Conservation (phyloP, 1,140 invertebrate species). For the Dufourea novaeangliae region DNA sequence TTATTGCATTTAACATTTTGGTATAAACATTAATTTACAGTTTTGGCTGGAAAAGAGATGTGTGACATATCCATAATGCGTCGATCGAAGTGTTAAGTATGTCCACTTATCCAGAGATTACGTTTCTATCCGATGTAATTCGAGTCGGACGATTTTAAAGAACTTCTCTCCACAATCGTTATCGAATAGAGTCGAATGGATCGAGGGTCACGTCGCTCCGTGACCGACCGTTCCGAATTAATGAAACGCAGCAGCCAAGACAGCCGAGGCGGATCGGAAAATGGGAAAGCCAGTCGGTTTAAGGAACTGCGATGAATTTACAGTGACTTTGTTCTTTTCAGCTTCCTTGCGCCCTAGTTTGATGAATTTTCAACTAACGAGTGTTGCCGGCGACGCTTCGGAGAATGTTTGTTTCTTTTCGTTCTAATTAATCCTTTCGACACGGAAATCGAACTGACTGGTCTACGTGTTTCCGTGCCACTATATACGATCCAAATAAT, state of each 20-base stretch:
- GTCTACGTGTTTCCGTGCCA: too few relatives aligned
- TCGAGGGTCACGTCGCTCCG: neutral
- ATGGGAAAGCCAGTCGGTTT: neutral
- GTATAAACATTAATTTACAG: too few relatives aligned
- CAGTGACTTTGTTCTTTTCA: slow-evolving; percentile 20
- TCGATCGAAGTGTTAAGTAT: slow-evolving; percentile 1
- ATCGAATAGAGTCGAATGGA: neutral
- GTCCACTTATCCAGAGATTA: neutral
- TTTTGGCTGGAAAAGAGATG: too few relatives aligned
- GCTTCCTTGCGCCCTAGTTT: neutral
- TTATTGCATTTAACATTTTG: too few relatives aligned
- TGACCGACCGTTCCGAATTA: slow-evolving; percentile 4
- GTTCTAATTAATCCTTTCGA: slow-evolving; percentile 4
- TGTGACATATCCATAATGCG: too few relatives aligned
- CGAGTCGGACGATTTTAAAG: neutral
- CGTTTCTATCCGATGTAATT: neutral
- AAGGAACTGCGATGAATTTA: slow-evolving; percentile 37
- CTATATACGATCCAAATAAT: neutral
- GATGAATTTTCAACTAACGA: neutral
- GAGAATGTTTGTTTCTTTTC: neutral
- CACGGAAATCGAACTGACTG: too few relatives aligned
- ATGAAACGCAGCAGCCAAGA: neutral
- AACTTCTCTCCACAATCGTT: neutral
- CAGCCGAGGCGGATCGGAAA: neutral
- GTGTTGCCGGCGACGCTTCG: neutral